These are phyloP conservation scores for Campylorhamphus procurvoides DNA, from an alignment of 2,113 vertebrate species.

Conservation along the genomic window DNA sequence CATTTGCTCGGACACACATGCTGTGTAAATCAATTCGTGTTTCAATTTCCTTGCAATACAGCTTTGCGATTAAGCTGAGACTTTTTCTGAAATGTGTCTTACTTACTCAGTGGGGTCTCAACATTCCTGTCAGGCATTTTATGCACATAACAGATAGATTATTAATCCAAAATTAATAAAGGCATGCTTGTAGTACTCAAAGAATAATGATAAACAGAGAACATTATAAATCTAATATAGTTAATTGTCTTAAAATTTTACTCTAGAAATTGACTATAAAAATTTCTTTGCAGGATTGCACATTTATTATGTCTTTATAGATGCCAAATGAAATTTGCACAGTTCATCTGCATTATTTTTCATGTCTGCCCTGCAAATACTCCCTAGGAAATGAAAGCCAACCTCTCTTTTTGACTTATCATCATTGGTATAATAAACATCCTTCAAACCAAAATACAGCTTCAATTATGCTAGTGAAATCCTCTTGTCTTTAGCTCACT, in stretches of 20 bases:
- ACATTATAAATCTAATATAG: slow-evolving; percentile 35
- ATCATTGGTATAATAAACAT: not conserved
- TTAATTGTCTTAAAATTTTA: slow-evolving; percentile 42
- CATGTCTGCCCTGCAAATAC: not conserved
- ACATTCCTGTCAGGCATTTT: slow-evolving; percentile 14
- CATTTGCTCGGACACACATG: not conserved
- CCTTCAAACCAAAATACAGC: not conserved
- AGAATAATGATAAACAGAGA: slow-evolving; percentile 30
- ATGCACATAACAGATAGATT: not conserved
- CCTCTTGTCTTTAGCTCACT: not conserved
- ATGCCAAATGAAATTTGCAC: slow-evolving; percentile 29
- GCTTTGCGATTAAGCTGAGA: not conserved
- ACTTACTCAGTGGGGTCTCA: not conserved
- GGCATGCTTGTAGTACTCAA: slow-evolving; percentile 1
- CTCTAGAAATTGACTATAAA: slow-evolving; percentile 40
- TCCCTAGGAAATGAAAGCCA: not conserved
- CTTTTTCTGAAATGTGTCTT: not conserved
- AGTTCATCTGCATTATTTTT: slow-evolving; percentile 19
- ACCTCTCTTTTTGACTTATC: not conserved
- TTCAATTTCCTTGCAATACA: slow-evolving; percentile 19
- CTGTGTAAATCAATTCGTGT: not conserved
- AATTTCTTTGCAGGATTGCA: slow-evolving; percentile 11
- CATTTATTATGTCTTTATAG: slow-evolving; percentile 44
- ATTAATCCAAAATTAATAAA: slow-evolving; percentile 48
- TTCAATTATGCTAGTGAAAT: not conserved